Evolutionary conservation across 2,888 invertebrate species (phyloP).

Genomic region (Acanthococcus lagerstroemiae): DNA sequence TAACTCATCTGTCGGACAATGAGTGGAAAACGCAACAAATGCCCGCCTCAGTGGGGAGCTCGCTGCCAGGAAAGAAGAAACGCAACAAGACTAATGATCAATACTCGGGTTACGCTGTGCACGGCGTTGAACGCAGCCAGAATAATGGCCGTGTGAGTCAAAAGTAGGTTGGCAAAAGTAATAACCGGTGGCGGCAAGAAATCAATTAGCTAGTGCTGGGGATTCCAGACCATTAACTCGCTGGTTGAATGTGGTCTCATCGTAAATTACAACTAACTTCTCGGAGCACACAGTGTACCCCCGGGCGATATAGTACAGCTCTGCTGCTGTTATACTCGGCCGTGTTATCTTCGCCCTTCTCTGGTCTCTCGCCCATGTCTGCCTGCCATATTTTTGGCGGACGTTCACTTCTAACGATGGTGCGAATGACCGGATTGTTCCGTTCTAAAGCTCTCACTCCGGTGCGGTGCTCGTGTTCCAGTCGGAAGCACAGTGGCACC

Average conservation of each 20-base stretch:
- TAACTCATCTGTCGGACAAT: no score
- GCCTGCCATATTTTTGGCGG: neutral
- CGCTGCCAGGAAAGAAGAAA: no score
- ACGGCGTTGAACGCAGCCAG: no score
- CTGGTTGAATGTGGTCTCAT: slow-evolving; percentile 29
- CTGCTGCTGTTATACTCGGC: neutral
- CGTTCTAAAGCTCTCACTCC: neutral
- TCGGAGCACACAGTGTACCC: neutral
- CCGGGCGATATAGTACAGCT: neutral
- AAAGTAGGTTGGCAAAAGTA: slow-evolving; percentile 20
- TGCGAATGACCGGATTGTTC: no score
- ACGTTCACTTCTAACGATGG: neutral
- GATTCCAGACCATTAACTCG: slow-evolving; percentile 76
- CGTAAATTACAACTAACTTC: slow-evolving; percentile 23
- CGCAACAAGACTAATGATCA: no score
- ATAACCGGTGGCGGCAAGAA: slow-evolving; percentile 36
- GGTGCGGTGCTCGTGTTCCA: neutral
- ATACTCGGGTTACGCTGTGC: no score
- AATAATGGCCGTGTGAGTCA: slow-evolving; percentile 17
- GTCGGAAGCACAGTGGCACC: neutral
- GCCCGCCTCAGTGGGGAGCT: no score
- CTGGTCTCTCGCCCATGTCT: neutral
- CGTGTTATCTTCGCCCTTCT: neutral
- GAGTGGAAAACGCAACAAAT: no score
- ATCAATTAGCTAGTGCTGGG: slow-evolving; percentile 63